phyloP scores from a whole-genome alignment of 2,888 invertebrate species.

The Habrosyne pyritoides region DNA sequence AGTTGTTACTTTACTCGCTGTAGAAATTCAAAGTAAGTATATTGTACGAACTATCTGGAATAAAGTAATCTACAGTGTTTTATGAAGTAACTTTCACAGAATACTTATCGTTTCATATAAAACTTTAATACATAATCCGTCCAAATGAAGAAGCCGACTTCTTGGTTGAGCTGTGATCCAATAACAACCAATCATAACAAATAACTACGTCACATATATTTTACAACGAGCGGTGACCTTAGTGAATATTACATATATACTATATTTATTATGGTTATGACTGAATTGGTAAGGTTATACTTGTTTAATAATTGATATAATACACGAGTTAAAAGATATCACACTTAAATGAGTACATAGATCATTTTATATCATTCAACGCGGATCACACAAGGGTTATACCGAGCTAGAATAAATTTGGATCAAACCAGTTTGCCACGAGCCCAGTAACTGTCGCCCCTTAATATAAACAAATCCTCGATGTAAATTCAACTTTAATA shows the following conservation, averaged over 20 bases:
- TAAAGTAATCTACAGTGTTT: no score
- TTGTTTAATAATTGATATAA: slow-evolving; percentile 1
- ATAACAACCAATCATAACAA: no score
- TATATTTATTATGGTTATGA: neutral
- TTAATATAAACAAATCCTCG: slow-evolving; percentile 10
- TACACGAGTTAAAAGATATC: neutral
- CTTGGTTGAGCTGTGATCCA: no score
- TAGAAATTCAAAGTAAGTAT: no score
- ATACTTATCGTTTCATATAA: no score
- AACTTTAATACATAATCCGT: no score
- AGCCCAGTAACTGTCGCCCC: slow-evolving; percentile 36
- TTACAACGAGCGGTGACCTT: neutral
- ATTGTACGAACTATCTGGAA: no score
- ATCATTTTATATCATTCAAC: neutral
- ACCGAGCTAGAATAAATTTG: slow-evolving; percentile 37
- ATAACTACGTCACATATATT: no score
- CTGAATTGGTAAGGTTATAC: neutral
- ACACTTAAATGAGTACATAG: neutral
- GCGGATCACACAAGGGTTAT: slow-evolving; percentile 37
- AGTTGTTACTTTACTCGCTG: no score
- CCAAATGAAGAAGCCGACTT: no score
- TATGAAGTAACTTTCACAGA: no score
- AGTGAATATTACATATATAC: neutral
- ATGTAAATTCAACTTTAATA: neutral
- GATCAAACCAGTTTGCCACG: slow-evolving; percentile 53